Conservation (phyloP, 2,888 invertebrate genomes). For the Drosophila colorata region DNA sequence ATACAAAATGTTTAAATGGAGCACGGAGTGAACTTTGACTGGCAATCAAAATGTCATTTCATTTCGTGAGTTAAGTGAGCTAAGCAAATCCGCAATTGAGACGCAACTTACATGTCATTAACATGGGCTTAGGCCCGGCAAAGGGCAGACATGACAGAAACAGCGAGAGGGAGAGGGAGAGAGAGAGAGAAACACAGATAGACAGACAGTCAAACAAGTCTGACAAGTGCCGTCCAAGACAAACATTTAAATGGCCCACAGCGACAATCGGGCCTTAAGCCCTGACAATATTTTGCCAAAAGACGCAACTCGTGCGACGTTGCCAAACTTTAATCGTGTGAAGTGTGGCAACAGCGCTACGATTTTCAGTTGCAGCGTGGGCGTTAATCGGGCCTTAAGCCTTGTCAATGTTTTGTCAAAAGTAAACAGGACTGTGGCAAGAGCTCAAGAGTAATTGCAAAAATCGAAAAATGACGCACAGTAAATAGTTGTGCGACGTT, state of each 20-base stretch:
- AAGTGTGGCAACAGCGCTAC: slow-evolving; percentile 18
- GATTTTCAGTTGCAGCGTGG: too few species aligned
- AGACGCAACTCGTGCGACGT: background rate
- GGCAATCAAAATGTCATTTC: slow-evolving; percentile 76
- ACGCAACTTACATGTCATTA: slow-evolving; percentile 80
- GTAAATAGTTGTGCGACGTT: background rate
- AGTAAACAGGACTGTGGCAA: slow-evolving; percentile 1
- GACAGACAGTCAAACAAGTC: slow-evolving; percentile 19
- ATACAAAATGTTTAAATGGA: background rate
- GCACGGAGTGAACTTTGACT: slow-evolving; percentile 38
- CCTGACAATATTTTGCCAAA: slow-evolving; percentile 53
- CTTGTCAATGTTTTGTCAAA: slow-evolving; percentile 37
- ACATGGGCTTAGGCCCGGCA: slow-evolving; percentile 61
- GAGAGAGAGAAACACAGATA: background rate
- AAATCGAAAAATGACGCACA: too few species aligned
- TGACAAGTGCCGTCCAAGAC: slow-evolving; percentile 40
- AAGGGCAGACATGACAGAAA: slow-evolving; percentile 30
- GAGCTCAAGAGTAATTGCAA: background rate
- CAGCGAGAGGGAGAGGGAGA: background rate
- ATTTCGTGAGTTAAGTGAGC: slow-evolving; percentile 47
- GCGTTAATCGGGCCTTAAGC: slow-evolving; percentile 7
- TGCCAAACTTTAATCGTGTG: slow-evolving; percentile 11
- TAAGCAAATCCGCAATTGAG: slow-evolving; percentile 80
- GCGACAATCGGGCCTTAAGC: slow-evolving; percentile 29
- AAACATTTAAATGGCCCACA: slow-evolving; percentile 47